Conservation (phyloP, 2,113 vertebrate genomes). For the Orthonyx spaldingii region DNA sequence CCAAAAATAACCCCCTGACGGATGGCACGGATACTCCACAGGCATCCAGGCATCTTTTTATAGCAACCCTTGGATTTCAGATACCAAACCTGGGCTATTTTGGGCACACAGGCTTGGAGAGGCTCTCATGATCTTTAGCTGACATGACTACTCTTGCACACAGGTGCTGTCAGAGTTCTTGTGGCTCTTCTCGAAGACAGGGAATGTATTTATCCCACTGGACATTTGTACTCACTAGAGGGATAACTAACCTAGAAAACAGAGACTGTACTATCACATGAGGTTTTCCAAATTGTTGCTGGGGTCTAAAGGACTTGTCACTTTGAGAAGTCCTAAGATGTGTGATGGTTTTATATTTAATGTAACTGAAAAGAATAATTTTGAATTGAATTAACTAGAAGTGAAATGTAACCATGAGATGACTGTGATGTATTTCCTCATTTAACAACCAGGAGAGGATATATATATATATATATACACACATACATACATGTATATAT, state of each 20-base stretch:
- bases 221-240: neutral
- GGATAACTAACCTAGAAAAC: neutral
- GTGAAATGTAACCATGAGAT: neutral
- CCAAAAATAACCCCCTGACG: constrained; percentile 84
- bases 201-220: neutral
- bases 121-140: constrained; percentile 71
- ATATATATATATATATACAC: accelerated
- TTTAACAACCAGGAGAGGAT: neutral
- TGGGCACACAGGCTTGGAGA: constrained; percentile 65
- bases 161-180: neutral
- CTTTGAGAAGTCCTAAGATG: neutral
- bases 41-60: constrained; percentile 81
- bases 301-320: neutral
- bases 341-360: neutral
- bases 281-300: neutral
- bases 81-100: constrained; percentile 83
- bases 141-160: constrained; percentile 64
- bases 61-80: constrained; percentile 87
- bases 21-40: constrained; percentile 72
- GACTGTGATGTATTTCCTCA: neutral
- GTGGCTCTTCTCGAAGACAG: constrained; percentile 14
- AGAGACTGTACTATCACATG: neutral
- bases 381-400: neutral
- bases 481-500: accelerated
- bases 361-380: neutral